Conservation (phyloP, 1,140 invertebrate genomes). For the Listronotus bonariensis region DNA sequence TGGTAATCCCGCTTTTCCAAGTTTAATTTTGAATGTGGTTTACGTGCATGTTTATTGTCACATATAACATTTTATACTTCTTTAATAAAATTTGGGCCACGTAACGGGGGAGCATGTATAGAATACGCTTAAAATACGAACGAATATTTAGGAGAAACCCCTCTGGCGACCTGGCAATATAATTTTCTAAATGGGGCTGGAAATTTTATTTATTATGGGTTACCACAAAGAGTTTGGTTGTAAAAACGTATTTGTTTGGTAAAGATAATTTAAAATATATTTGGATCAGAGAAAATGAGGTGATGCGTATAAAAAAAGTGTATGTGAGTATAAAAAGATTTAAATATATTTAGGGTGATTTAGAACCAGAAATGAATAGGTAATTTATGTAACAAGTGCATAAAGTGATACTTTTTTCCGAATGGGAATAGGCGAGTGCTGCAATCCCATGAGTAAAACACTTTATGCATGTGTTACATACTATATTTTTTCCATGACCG, state of each 20-base stretch:
- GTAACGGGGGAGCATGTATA: constrained; percentile 24
- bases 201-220: constrained; percentile 32
- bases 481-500: no score
- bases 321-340: no score
- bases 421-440: no score
- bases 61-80: constrained; percentile 41
- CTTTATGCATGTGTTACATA: no score
- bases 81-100: constrained; percentile 37
- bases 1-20: constrained; percentile 34
- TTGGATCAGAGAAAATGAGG: no score
- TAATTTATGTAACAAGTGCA: no score
- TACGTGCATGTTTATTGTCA: constrained; percentile 40
- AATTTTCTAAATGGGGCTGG: constrained; percentile 34
- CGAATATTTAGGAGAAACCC: constrained; percentile 34
- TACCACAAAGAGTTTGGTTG: constrained; percentile 18
- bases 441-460: no score
- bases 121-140: constrained; percentile 25
- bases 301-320: no score
- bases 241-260: constrained; percentile 12
- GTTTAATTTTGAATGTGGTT: constrained; percentile 41
- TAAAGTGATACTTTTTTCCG: no score
- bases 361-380: no score
- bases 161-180: constrained; percentile 31
- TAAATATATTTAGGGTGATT: no score
- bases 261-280: not conserved